Conservation (phyloP, 2,797 vertebrate species). For the Spatula versicolor region DNA sequence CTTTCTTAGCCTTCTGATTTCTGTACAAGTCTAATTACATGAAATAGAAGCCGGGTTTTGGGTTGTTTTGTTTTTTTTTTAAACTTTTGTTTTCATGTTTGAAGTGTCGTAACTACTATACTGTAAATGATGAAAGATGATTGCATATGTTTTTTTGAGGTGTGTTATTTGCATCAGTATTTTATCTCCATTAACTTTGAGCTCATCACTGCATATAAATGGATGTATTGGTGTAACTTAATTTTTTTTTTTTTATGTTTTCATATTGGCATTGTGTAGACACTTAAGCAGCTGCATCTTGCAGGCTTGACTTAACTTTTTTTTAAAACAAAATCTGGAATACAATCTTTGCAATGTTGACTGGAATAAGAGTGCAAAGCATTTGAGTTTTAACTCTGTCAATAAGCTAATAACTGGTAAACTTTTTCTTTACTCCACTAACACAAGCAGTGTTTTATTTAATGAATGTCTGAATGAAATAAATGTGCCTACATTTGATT, state of each 20-base stretch:
- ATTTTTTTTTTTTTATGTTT: conserved; percentile 92
- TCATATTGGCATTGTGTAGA: conserved; percentile 92
- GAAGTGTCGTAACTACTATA: conserved; percentile 99
- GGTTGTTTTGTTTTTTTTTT: conserved; percentile 78
- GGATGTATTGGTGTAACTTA: conserved; percentile 95
- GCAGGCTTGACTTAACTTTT: conserved; percentile 96
- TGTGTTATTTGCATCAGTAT: conserved; percentile 98
- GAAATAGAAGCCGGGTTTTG: conserved; percentile 94
- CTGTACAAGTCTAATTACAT: conserved; percentile 97
- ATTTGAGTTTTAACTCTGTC: conserved; percentile 77
- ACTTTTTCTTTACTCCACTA: conserved; percentile 80
- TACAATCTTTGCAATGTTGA: conserved; percentile 84
- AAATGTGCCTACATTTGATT: conserved; percentile 84
- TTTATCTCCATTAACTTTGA: conserved; percentile 95
- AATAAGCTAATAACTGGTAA: conserved; percentile 82
- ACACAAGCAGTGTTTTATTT: conserved; percentile 88
- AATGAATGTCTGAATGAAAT: conserved; percentile 83
- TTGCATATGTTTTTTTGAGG: conserved; percentile 92
- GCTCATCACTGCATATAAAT: conserved; percentile 98
- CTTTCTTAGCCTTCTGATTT: conserved; percentile 94
- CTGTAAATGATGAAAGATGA: conserved; percentile 97
- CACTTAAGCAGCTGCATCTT: conserved; percentile 93
- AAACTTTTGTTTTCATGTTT: conserved; percentile 92
- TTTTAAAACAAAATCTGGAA: conserved; percentile 82
- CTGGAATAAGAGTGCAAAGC: conserved; percentile 83